Conservation (phyloP, 2,888 invertebrate species). For the Lutraria lutraria region DNA sequence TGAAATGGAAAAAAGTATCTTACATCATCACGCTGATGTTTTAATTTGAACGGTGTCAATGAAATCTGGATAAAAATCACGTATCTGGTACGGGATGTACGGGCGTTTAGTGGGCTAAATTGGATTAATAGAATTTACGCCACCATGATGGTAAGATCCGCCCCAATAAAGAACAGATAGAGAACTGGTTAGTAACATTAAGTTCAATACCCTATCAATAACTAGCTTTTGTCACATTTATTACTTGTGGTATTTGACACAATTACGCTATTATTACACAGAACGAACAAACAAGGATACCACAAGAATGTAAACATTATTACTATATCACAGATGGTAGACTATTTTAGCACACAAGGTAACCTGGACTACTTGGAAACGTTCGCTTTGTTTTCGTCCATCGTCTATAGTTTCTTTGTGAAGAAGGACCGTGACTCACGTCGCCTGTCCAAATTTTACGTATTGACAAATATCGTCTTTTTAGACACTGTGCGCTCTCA, state of each 20-base stretch:
- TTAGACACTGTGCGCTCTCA: not conserved
- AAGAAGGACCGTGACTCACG: not conserved
- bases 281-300: conserved; percentile 33
- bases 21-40: not conserved
- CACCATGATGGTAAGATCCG: not conserved
- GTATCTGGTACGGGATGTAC: conserved; percentile 9
- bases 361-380: not conserved
- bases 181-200: not conserved
- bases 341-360: not conserved
- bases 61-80: not conserved
- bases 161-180: not conserved
- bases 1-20: not conserved
- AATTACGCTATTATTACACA: conserved; percentile 8
- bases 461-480: not conserved
- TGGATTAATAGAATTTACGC: not conserved
- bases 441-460: not conserved
- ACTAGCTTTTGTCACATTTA: conserved; percentile 39
- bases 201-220: conserved; percentile 29
- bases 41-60: not conserved
- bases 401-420: not conserved
- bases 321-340: conserved; percentile 33
- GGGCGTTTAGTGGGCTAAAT: not conserved
- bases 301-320: conserved; percentile 50
- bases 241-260: conserved; percentile 27
- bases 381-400: not conserved